phyloP scores from a whole-genome alignment of 1,140 invertebrate species.

The Potamilus streckersoni region DNA sequence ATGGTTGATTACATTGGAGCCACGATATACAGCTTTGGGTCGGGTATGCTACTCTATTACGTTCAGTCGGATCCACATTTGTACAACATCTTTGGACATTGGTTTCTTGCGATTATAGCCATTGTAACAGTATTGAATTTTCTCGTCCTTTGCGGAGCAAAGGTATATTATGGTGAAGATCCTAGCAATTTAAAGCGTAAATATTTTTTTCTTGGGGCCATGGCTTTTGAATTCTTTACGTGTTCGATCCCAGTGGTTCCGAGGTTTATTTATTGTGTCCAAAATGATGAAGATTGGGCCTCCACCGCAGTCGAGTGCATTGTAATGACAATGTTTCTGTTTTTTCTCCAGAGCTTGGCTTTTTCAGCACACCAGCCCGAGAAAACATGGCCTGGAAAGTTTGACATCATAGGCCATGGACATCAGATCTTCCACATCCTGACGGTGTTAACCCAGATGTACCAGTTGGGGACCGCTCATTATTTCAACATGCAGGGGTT shows the following conservation, averaged over 20 bases:
- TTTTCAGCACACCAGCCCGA: slow-evolving; percentile 68
- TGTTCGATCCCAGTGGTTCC: slow-evolving; percentile 36
- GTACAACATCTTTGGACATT: slow-evolving; percentile 24
- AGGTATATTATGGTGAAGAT: slow-evolving; percentile 38
- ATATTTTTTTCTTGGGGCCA: slow-evolving; percentile 38
- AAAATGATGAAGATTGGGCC: slow-evolving; percentile 28
- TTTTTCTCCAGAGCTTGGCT: slow-evolving; percentile 52
- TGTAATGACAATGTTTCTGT: slow-evolving; percentile 33
- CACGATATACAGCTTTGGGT: slow-evolving; percentile 51
- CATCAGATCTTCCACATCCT: slow-evolving; percentile 69
- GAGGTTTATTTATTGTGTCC: slow-evolving; percentile 40
- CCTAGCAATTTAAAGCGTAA: slow-evolving; percentile 44
- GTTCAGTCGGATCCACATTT: slow-evolving; percentile 30
- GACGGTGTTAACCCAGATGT: slow-evolving; percentile 60
- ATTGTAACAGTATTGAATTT: slow-evolving; percentile 46
- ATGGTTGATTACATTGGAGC: slow-evolving; percentile 61
- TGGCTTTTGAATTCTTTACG: slow-evolving; percentile 37
- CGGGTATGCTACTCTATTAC: slow-evolving; percentile 49
- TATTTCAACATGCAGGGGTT: background rate
- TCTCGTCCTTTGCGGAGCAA: slow-evolving; percentile 40
- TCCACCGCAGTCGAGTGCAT: slow-evolving; percentile 43
- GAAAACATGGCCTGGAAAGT: slow-evolving; percentile 64
- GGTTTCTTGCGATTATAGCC: slow-evolving; percentile 44
- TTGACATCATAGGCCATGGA: slow-evolving; percentile 69
- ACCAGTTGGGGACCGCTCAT: slow-evolving; percentile 36